Evolutionary conservation across 2,113 vertebrate genomes (phyloP), one percentile per base, ranked within the genome.

Genomic region (Sprattus sprattus): DNA sequence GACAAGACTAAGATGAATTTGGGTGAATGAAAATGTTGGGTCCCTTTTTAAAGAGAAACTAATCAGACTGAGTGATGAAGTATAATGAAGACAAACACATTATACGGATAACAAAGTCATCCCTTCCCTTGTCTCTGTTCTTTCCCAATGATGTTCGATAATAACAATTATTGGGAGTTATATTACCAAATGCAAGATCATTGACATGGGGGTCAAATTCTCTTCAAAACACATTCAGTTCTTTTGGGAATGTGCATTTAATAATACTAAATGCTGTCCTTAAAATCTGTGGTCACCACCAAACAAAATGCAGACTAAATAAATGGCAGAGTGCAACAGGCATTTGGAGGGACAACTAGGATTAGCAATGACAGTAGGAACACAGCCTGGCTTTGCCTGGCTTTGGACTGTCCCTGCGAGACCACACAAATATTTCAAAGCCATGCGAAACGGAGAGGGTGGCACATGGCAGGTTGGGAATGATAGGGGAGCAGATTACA

Each of bases 401-500:
- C 18, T 90, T 87, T 84, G 82, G 78, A 28, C 84, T 83, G 82
- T 64, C 87, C 82, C 82, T 87, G 54, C 83, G 82, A 45, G 82
- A 57, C 78, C 44, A 81, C 84, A 78, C 81, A 85, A 87, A 87
- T 84, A 87, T 82, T 25, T 87, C 49, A 85, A 89, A 88, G 85
- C 78, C 50, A 50, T 46, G 6, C 13, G 45, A 22, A n/a, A 45
- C 46, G 81, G 88, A 87, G 82, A 81, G 82, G 32, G 80, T 11
- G 15, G 16, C 71, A 78, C 71, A 78, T 78, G 71, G 71, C 71
- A 78, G 71, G 71, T 78, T 39, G 57, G 49, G 46, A 88, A 18
- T 85, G 90, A 85, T 60, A 89, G 82, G 88, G 71, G 84, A 89
- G 81, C 85, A 91, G 90, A 93, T 93, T 93, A 93, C 84, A 88